Evolutionary conservation across 2,888 invertebrate genomes (phyloP), one percentile per base, ranked within the genome.

Genomic region (Choristoneura rosaceana): DNA sequence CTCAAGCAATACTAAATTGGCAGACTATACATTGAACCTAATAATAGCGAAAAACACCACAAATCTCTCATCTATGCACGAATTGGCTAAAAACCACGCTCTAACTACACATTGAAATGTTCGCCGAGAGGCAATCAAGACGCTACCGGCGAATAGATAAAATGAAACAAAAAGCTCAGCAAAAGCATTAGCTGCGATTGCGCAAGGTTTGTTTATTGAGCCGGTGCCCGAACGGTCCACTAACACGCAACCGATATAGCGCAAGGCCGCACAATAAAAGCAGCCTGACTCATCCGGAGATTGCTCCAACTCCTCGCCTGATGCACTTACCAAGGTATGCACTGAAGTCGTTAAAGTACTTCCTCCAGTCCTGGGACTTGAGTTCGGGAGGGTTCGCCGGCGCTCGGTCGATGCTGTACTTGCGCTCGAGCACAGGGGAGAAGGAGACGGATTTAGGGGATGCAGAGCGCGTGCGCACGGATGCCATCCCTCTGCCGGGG

Each of bases 391-490:
- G 90, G 74, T 82, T 85, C 66, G 85, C 81, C 10, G 90, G 91
- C 63, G 85, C 87, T 74, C 91, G 87, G 71, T 92, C 90, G 59
- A 87, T 92, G 85, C 91, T 94, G 84, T 95, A 95, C 78, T 95
- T 95, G 76, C 95, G 90, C 79, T 95, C 95, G 75, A 95, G 94
- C 76, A 95, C 94, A 76, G 95, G 95, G 86, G 95, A 95, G 87
- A 96, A 96, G 82, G 95, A 95, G 79, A 96, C 95, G 55, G 95
- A 94, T 87, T 96, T 95, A 76, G 95, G 95, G 87, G 95, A 95
- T 84, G 95, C 95, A 70, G 95, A 95, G 88, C 95, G 95, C 93
- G 94, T 95, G 94, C 95, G 95, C 93, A 95, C 93, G 79, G 94
- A 95, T 82, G 95, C 94, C 95, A 95, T 95, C 89, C 90, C 90